Evolutionary conservation across 1,140 invertebrate species (phyloP).

Genomic region (Cephus cinctus): DNA sequence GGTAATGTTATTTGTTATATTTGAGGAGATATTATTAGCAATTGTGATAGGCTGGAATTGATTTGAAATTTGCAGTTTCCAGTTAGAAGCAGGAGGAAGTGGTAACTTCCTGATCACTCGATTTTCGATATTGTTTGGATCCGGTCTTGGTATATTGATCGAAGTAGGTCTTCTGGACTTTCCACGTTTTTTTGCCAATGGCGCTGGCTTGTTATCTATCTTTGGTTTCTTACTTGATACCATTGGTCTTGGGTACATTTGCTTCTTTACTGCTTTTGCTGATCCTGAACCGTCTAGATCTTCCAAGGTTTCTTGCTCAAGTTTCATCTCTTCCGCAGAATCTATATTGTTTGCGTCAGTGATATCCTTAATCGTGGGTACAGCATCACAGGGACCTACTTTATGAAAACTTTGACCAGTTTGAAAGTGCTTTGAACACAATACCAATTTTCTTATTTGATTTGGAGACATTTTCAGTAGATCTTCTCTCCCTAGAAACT

Average conservation of each 20-base stretch:
- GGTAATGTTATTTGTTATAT: slow-evolving; percentile 28
- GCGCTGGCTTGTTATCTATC: slow-evolving; percentile 46
- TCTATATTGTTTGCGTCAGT: background rate
- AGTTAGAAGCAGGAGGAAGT: slow-evolving; percentile 42
- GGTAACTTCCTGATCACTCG: slow-evolving; percentile 42
- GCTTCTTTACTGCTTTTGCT: slow-evolving; percentile 15
- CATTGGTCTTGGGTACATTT: slow-evolving; percentile 25
- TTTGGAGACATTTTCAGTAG: slow-evolving; percentile 55
- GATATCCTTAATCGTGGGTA: slow-evolving; percentile 40
- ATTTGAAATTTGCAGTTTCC: slow-evolving; percentile 43
- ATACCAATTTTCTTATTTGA: slow-evolving; percentile 50
- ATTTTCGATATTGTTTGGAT: slow-evolving; percentile 38
- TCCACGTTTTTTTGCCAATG: slow-evolving; percentile 51
- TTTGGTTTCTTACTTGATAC: slow-evolving; percentile 53
- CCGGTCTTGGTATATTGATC: slow-evolving; percentile 47
- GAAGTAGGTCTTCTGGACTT: slow-evolving; percentile 45
- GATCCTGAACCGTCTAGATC: slow-evolving; percentile 8
- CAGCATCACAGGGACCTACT: slow-evolving; percentile 47
- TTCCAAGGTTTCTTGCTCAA: slow-evolving; percentile 12
- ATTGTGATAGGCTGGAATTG: slow-evolving; percentile 48
- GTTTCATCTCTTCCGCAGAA: background rate
- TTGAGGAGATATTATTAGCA: slow-evolving; percentile 34
- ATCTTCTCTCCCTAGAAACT: slow-evolving; percentile 50
- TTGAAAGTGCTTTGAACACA: slow-evolving; percentile 52
- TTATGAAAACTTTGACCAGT: slow-evolving; percentile 47